Conservation (phyloP, 2,888 invertebrate genomes). For the Priocnemis perturbator region DNA sequence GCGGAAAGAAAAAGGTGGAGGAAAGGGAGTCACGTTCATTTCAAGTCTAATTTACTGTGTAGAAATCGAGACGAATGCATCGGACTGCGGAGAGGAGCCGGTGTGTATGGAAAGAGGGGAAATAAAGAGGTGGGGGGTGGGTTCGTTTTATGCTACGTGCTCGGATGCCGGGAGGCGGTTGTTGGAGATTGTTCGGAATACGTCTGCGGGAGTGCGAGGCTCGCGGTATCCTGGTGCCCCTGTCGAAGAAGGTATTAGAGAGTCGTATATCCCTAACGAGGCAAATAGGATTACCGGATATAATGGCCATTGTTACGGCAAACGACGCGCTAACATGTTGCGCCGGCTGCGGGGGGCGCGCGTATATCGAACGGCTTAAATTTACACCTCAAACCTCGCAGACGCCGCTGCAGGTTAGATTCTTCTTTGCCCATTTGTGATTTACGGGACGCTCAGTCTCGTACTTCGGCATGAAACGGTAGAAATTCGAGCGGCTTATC, state of each 20-base stretch:
- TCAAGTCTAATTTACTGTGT: slow-evolving; percentile 58
- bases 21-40: slow-evolving; percentile 59
- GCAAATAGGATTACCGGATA: slow-evolving; percentile 52
- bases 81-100: background rate
- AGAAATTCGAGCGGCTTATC: too few species aligned
- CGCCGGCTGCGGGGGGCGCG: too few species aligned
- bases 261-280: slow-evolving; percentile 49
- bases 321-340: too few species aligned
- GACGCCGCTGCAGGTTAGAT: too few species aligned
- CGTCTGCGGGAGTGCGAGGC: too few species aligned
- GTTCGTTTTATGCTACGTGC: background rate
- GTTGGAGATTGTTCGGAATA: background rate
- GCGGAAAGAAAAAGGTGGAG: slow-evolving; percentile 8
- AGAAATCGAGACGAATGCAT: slow-evolving; percentile 32
- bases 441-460: too few species aligned
- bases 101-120: background rate
- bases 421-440: too few species aligned
- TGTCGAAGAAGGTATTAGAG: slow-evolving; percentile 41
- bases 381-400: too few species aligned
- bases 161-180: background rate
- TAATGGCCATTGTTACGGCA: slow-evolving; percentile 41
- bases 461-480: too few species aligned
- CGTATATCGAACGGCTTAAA: too few species aligned
- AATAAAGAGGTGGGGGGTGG: too few species aligned
- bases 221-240: too few species aligned